Conservation (phyloP, 2,113 vertebrate species). For the Hemichromis elongatus region DNA sequence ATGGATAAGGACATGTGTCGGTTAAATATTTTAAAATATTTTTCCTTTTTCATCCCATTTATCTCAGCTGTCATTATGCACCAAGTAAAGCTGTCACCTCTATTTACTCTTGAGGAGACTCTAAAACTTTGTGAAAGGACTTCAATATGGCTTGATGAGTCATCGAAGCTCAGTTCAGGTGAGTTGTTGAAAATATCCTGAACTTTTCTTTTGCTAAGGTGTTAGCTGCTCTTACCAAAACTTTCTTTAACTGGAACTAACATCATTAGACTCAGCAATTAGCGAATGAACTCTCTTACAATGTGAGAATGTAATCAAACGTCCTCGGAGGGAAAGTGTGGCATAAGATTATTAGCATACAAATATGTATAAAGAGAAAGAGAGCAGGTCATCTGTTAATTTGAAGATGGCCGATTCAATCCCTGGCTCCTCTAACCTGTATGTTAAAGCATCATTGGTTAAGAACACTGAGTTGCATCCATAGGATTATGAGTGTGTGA, state of each 20-base stretch:
- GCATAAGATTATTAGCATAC: background rate
- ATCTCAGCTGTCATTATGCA: background rate
- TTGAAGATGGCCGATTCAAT: background rate
- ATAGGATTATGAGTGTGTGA: background rate
- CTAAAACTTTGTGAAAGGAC: background rate
- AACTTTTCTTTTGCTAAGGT: background rate
- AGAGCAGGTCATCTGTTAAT: background rate
- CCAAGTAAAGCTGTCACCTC: too few species aligned
- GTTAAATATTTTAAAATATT: background rate
- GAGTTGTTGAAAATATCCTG: background rate
- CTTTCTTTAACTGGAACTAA: background rate
- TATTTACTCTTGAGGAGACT: too few species aligned
- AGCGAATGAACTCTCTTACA: background rate
- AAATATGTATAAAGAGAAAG: background rate
- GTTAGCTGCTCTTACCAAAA: background rate
- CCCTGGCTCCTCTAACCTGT: background rate
- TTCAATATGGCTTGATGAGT: background rate
- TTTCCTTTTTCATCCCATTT: background rate
- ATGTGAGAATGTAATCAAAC: background rate
- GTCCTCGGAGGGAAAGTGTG: background rate
- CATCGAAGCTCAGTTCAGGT: background rate
- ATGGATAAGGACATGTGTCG: background rate
- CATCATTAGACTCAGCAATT: background rate
- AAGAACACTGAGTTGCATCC: background rate
- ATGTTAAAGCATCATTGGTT: background rate